Percentiles rank a stretch among this genome's conserved stretches.
phyloP scores from a whole-genome alignment of 2,797 vertebrate species.

The Setipinna tenuifilis region DNA sequence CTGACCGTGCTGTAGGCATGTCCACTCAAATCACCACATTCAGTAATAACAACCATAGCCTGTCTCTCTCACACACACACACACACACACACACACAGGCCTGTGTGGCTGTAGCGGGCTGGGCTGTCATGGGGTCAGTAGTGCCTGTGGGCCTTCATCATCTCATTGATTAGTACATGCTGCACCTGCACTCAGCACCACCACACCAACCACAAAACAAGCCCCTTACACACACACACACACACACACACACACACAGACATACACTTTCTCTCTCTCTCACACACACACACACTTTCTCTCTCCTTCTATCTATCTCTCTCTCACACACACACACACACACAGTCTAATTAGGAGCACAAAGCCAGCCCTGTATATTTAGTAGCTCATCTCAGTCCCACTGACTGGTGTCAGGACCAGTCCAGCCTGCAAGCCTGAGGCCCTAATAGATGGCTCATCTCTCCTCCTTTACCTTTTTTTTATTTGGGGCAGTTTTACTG shows the following conservation, averaged over 20 bases:
- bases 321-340: background rate
- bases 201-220: too few species aligned
- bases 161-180: constrained; percentile 1
- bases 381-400: background rate
- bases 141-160: background rate
- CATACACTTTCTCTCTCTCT: too few species aligned
- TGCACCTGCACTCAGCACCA: background rate
- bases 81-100: too few species aligned
- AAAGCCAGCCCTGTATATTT: background rate
- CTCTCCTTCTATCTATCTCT: too few species aligned
- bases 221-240: background rate
- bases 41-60: background rate
- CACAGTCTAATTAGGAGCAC: background rate
- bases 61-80: background rate
- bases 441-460: too few species aligned
- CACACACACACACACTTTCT: too few species aligned
- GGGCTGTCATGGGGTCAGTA: background rate
- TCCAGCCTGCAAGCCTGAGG: too few species aligned
- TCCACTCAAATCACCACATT: background rate
- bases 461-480: too few species aligned
- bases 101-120: background rate
- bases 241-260: background rate
- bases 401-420: background rate
- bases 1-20: background rate
- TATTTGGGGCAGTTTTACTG: background rate